Evolutionary conservation across 2,797 vertebrate genomes (phyloP).

Genomic region (Scomberomorus guttatus): DNA sequence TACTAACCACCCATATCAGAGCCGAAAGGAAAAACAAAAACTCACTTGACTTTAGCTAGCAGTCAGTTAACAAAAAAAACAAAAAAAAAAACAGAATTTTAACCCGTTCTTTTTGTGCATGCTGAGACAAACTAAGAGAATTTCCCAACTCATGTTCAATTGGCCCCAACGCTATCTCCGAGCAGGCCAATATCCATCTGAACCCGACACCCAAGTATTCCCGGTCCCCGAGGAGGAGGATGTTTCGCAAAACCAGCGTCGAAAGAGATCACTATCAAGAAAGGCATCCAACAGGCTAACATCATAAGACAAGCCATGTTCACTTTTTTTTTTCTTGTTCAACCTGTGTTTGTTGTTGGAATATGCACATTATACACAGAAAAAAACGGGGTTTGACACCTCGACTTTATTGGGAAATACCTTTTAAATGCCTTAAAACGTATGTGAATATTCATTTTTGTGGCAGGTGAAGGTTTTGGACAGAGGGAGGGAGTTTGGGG

Average conservation of each 20-base stretch:
- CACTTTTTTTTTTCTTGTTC: constrained; percentile 35
- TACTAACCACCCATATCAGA: constrained; percentile 2
- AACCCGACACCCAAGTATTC: constrained; percentile 87
- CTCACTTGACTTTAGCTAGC: not conserved
- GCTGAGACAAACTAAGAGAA: constrained; percentile 74
- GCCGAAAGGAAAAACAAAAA: not conserved
- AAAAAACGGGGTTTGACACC: constrained; percentile 68
- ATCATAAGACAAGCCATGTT: constrained; percentile 61
- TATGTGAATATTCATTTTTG: constrained; percentile 71
- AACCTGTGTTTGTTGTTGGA: constrained; percentile 73
- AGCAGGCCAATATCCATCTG: constrained; percentile 91
- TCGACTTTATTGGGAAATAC: constrained; percentile 55
- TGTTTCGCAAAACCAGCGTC: constrained; percentile 84
- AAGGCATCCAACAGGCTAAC: constrained; percentile 73
- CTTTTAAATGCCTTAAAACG: constrained; percentile 56
- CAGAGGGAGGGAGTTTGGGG: not conserved
- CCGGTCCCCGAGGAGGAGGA: constrained; percentile 90
- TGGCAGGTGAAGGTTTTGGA: constrained; percentile 34
- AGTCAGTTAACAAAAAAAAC: too few relatives aligned
- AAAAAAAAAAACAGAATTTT: not conserved
- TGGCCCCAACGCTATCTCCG: constrained; percentile 92
- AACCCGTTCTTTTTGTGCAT: constrained; percentile 72
- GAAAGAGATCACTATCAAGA: constrained; percentile 89
- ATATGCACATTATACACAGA: constrained; percentile 56
- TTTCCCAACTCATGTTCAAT: constrained; percentile 85